phyloP scores from a whole-genome alignment of 1,140 invertebrate genomes.

The Battus philenor region DNA sequence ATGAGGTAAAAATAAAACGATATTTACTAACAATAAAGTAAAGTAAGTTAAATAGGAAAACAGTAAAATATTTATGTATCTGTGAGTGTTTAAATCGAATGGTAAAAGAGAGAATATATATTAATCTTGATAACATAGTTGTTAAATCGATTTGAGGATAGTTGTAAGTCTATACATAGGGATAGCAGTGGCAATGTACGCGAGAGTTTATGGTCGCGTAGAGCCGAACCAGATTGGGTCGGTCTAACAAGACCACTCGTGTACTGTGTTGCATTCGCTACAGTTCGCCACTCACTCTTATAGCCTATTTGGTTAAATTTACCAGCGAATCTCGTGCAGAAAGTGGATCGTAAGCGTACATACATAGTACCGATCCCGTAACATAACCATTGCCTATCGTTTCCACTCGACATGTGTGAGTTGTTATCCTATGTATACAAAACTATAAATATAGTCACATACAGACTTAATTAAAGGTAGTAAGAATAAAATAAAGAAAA shows the following conservation, averaged over 20 bases:
- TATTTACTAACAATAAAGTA: no score
- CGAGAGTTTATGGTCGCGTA: conserved; percentile 28
- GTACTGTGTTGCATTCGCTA: conserved; percentile 40
- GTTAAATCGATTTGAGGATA: neutral
- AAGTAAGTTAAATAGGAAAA: no score
- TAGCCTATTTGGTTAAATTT: conserved; percentile 61
- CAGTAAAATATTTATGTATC: no score
- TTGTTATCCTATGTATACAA: no score
- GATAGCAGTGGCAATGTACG: conserved; percentile 11
- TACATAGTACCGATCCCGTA: conserved; percentile 36
- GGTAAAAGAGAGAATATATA: no score
- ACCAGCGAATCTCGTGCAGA: conserved; percentile 41
- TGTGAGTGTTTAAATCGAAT: no score
- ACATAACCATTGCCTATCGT: conserved; percentile 24
- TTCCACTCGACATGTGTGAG: conserved; percentile 12
- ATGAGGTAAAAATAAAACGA: no score
- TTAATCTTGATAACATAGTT: neutral
- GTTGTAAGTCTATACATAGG: neutral
- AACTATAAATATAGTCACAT: neutral
- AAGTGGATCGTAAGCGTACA: conserved; percentile 37
- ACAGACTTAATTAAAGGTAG: neutral
- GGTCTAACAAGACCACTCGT: conserved; percentile 37
- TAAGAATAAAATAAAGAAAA: neutral
- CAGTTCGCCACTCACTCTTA: conserved; percentile 44
- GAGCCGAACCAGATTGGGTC: conserved; percentile 41